Conservation (phyloP, 2,797 vertebrate species). For the Emydoidea blandingii region DNA sequence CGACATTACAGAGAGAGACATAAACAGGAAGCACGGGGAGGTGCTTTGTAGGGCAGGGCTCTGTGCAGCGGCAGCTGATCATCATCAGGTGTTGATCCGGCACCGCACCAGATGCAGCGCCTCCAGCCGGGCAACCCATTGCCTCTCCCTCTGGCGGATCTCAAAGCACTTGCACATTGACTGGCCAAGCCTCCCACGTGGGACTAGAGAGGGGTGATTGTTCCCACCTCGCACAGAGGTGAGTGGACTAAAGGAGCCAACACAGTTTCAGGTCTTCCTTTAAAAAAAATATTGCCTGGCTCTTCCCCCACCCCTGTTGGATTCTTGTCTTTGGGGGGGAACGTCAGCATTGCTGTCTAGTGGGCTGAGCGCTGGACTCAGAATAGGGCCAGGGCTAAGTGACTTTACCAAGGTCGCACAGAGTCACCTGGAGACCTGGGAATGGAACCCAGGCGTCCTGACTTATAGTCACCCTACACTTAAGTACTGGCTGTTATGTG, state of each 20-base stretch:
- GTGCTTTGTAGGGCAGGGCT: background rate
- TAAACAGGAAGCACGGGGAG: background rate
- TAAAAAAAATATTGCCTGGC: background rate
- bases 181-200: background rate
- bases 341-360: background rate
- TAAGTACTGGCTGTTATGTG: background rate
- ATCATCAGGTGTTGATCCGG: background rate
- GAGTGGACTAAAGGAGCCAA: background rate
- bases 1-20: background rate
- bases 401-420: background rate
- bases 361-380: accelerated
- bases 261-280: background rate
- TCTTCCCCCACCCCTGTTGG: too few relatives aligned
- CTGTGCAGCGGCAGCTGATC: background rate
- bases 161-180: background rate
- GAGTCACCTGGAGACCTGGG: background rate
- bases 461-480: background rate
- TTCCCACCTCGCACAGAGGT: background rate
- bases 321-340: background rate
- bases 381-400: background rate
- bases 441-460: background rate
- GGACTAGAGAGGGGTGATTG: background rate
- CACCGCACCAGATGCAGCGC: background rate
- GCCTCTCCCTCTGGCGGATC: background rate
- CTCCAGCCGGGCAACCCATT: background rate